A percentile compares a stretch with the other conserved stretches of the same genome.
Evolutionary conservation across 2,888 invertebrate genomes (phyloP).

Genomic region (Chesias legatella): DNA sequence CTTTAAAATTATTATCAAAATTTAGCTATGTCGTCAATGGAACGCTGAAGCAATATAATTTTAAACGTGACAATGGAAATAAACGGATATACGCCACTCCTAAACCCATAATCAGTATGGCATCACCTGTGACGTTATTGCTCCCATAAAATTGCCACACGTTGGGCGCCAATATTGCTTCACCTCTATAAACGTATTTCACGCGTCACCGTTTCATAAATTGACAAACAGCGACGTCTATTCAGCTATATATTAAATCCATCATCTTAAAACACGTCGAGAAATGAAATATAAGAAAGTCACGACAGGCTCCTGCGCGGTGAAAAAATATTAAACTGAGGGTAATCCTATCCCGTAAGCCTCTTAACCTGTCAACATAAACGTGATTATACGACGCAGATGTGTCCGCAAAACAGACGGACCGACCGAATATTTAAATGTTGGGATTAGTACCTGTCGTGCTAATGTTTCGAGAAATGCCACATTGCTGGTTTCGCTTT

Average conservation of each 20-base stretch:
- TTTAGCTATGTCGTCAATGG: no score
- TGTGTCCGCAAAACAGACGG: conserved; percentile 26
- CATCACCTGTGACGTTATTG: conserved; percentile 14
- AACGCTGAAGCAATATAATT: no score
- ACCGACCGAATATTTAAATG: conserved; percentile 25
- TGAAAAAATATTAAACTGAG: conserved; percentile 54
- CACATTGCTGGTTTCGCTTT: neutral
- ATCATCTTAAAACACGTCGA: conserved; percentile 36
- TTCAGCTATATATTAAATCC: conserved; percentile 36
- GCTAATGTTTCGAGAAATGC: conserved; percentile 6
- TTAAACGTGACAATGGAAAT: no score
- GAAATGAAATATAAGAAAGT: conserved; percentile 46
- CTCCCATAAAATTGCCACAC: conserved; percentile 9
- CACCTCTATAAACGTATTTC: conserved; percentile 6
- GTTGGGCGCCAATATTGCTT: conserved; percentile 13
- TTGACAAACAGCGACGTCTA: conserved; percentile 21
- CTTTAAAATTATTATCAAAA: no score
- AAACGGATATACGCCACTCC: no score
- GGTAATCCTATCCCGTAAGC: conserved; percentile 50
- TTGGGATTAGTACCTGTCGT: conserved; percentile 19
- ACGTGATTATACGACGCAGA: conserved; percentile 50
- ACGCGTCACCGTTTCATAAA: conserved; percentile 10
- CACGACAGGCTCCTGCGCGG: conserved; percentile 40
- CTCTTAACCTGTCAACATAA: conserved; percentile 55
- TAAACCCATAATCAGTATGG: conserved; percentile 11